Conservation (phyloP, 1,140 invertebrate species). For the Zaprionus tsacasi region DNA sequence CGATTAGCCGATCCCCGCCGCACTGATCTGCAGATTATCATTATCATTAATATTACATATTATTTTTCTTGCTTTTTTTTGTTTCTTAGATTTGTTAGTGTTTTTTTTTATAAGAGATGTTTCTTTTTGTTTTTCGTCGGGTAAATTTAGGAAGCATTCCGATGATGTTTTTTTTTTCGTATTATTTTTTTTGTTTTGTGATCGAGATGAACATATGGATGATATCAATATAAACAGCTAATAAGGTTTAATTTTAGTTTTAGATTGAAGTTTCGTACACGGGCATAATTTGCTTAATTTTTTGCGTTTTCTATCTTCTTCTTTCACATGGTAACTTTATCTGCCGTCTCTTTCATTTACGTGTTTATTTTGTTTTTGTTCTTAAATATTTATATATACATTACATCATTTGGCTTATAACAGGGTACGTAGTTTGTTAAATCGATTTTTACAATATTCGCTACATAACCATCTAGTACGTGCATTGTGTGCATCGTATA, state of each 20-base stretch:
- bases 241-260: constrained; percentile 33
- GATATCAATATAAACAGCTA: constrained; percentile 38
- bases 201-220: constrained; percentile 23
- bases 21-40: constrained; percentile 20
- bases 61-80: constrained; percentile 15
- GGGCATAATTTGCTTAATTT: constrained; percentile 31
- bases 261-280: constrained; percentile 11
- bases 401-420: constrained; percentile 42
- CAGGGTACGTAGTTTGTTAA: constrained; percentile 26
- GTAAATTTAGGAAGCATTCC: constrained; percentile 28
- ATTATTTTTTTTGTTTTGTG: constrained; percentile 5
- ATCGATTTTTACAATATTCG: constrained; percentile 36
- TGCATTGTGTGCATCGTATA: not conserved
- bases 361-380: not conserved
- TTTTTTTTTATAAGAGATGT: not conserved
- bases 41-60: constrained; percentile 15
- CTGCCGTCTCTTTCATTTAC: not conserved
- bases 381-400: constrained; percentile 25
- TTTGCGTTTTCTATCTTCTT: constrained; percentile 16
- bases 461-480: constrained; percentile 16
- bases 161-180: constrained; percentile 25
- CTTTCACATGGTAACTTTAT: not conserved
- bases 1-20: constrained; percentile 3
- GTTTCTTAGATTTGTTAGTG: constrained; percentile 32
- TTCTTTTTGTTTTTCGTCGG: constrained; percentile 8